Evolutionary conservation across 2,797 vertebrate genomes (phyloP).

Genomic region (Macroramphosus scolopax): DNA sequence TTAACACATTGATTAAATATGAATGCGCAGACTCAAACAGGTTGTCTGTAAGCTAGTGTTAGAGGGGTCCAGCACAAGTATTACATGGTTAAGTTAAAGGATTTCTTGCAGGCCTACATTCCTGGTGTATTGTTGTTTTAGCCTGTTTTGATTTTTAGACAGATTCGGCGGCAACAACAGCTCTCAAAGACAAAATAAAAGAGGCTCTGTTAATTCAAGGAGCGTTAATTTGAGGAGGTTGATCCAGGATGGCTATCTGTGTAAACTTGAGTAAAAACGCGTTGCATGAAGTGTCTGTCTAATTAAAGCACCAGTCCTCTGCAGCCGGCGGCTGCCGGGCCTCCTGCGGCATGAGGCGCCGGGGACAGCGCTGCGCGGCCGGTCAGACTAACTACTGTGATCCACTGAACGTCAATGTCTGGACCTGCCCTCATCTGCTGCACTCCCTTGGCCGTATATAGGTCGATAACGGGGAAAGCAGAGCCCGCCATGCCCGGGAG

Average conservation of each 20-base stretch:
- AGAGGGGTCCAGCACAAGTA: too few relatives aligned
- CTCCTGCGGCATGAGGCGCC: constrained; percentile 12
- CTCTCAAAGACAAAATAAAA: too few relatives aligned
- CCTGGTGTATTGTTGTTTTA: too few relatives aligned
- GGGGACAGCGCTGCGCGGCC: not conserved
- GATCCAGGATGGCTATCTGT: constrained; percentile 1
- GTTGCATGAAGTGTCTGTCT: constrained; percentile 2
- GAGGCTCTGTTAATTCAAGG: too few relatives aligned
- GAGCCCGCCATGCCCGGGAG: constrained; percentile 96
- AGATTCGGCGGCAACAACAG: too few relatives aligned
- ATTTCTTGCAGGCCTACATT: too few relatives aligned
- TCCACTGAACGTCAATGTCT: constrained; percentile 5
- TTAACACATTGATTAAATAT: too few relatives aligned
- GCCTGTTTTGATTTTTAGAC: too few relatives aligned
- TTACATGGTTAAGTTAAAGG: too few relatives aligned
- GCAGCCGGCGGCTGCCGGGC: constrained; percentile 17
- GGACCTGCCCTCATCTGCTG: not conserved
- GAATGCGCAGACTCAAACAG: too few relatives aligned
- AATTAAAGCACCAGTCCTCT: constrained; percentile 28
- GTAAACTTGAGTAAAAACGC: not conserved
- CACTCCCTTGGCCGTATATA: constrained; percentile 41
- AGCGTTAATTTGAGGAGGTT: not conserved
- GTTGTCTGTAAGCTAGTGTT: too few relatives aligned
- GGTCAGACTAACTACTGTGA: constrained; percentile 18
- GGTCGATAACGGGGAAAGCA: constrained; percentile 93